Evolutionary conservation across 2,113 vertebrate species (phyloP).

Genomic region (Gallinago jamesoni): DNA sequence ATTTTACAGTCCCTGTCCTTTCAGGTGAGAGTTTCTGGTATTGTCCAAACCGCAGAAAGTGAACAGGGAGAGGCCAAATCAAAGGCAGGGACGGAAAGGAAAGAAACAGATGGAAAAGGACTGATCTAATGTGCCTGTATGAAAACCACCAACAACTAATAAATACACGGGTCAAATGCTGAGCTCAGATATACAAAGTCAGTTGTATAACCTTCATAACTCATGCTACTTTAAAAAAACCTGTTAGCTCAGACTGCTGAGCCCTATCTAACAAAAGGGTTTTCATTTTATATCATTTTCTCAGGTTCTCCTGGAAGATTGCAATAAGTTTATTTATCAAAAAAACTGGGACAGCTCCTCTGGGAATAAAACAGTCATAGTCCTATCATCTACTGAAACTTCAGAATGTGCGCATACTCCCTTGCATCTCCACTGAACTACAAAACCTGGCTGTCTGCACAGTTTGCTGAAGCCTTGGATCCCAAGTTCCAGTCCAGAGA

Average conservation of each 20-base stretch:
- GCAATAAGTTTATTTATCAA: conserved; percentile 35
- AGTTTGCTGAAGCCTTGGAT: conserved; percentile 46
- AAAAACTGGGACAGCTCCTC: conserved; percentile 34
- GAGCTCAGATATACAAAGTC: neutral
- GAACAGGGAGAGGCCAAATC: neutral
- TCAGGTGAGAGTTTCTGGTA: neutral
- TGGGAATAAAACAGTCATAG: conserved; percentile 33
- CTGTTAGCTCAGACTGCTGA: neutral
- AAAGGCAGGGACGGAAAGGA: neutral
- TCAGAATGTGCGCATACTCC: conserved; percentile 21
- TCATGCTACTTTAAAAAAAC: neutral
- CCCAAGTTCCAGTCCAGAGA: conserved; percentile 53
- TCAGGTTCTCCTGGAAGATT: conserved; percentile 23
- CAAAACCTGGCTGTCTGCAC: conserved; percentile 30
- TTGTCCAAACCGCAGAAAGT: neutral
- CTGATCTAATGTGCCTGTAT: neutral
- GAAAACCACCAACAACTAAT: neutral
- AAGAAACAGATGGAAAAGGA: neutral
- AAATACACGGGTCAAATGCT: neutral
- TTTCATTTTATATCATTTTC: conserved; percentile 27
- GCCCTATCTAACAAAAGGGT: conserved; percentile 27
- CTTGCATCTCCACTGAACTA: conserved; percentile 25
- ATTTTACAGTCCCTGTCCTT: neutral
- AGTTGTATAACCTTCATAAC: neutral
- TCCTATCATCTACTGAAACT: conserved; percentile 29